Percentiles rank a stretch among this genome's conserved stretches.
phyloP scores from a whole-genome alignment of 2,797 vertebrate genomes.

The Darevskia nairensis region DNA sequence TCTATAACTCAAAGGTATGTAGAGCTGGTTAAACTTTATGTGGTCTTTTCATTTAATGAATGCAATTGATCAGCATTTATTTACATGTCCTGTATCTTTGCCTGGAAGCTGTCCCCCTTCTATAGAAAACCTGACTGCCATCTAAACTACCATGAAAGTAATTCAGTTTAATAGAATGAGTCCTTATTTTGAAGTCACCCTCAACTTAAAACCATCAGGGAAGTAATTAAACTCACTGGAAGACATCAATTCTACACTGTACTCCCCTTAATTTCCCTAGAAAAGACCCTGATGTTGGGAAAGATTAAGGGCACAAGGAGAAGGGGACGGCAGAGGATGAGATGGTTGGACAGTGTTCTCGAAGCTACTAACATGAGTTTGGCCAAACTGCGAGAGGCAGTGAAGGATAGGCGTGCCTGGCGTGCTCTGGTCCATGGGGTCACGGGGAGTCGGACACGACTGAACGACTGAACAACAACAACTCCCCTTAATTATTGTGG shows the following conservation, averaged over 20 bases:
- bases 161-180: conserved; percentile 71
- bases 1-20: background rate
- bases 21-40: background rate
- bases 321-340: too few relatives aligned
- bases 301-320: too few relatives aligned
- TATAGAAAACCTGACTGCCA: conserved; percentile 58
- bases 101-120: conserved; percentile 54
- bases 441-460: too few relatives aligned
- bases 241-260: conserved; percentile 52
- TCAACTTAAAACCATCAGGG: conserved; percentile 20
- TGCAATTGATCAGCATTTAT: conserved; percentile 29
- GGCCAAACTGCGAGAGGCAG: too few relatives aligned
- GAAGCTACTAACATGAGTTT: too few relatives aligned
- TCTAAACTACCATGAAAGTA: conserved; percentile 67
- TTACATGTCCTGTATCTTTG: conserved; percentile 45
- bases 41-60: conserved; percentile 4
- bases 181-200: conserved; percentile 66
- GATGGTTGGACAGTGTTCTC: too few relatives aligned
- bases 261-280: conserved; percentile 33
- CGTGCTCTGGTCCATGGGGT: too few relatives aligned
- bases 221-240: conserved; percentile 74
- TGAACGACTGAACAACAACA: too few relatives aligned
- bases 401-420: too few relatives aligned
- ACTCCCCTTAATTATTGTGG: conserved; percentile 24
- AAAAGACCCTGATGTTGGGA: too few relatives aligned